Conservation (phyloP, 2,888 invertebrate species). For the Yponomeuta evonymella region DNA sequence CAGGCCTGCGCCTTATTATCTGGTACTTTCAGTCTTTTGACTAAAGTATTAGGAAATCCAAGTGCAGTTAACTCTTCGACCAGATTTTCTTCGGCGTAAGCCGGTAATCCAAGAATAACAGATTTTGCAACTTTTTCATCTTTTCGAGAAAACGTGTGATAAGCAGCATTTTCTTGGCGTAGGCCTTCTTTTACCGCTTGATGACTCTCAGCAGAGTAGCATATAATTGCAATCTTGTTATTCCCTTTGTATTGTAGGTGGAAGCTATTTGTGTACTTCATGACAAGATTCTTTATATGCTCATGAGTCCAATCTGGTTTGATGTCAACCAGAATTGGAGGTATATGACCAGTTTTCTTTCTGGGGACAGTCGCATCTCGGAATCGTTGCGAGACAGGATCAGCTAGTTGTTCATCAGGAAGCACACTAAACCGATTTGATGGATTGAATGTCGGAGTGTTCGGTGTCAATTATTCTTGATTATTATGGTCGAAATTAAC, state of each 20-base stretch:
- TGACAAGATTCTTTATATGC: background rate
- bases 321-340: background rate
- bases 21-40: background rate
- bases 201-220: background rate
- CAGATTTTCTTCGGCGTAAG: background rate
- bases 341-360: background rate
- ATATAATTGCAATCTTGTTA: background rate
- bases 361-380: background rate
- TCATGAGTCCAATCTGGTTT: background rate
- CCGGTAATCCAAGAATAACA: conserved; percentile 2
- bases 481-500: no score
- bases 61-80: background rate
- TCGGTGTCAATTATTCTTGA: no score
- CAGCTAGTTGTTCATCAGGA: no score
- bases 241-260: background rate
- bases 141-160: conserved; percentile 1
- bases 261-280: background rate
- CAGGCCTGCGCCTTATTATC: conserved; percentile 36
- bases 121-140: background rate
- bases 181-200: background rate
- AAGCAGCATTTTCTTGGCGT: background rate
- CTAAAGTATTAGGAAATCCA: background rate
- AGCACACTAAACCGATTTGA: no score
- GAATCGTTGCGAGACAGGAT: no score
- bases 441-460: no score